Conservation (phyloP, 2,888 invertebrate species). For the Polymixis lichenea region DNA sequence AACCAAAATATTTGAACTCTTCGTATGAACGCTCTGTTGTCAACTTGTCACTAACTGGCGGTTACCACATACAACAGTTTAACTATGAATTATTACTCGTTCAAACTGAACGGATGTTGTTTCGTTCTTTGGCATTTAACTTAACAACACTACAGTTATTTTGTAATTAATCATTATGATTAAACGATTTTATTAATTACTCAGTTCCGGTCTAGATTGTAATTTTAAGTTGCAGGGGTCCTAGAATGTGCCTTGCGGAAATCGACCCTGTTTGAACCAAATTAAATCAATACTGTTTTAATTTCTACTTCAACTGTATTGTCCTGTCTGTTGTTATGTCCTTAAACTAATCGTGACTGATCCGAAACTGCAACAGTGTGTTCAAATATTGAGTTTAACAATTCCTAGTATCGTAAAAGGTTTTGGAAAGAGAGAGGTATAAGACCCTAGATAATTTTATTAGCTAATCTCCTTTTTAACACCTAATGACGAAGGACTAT, state of each 20-base stretch:
- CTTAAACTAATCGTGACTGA: background rate
- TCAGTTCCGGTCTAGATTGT: conserved; percentile 68
- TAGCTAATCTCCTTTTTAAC: background rate
- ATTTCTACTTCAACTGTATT: background rate
- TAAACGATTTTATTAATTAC: conserved; percentile 75
- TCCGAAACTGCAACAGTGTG: background rate
- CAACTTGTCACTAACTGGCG: conserved; percentile 38
- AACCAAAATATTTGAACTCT: conserved; percentile 22
- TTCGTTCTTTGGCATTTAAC: conserved; percentile 76
- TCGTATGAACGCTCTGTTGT: conserved; percentile 9
- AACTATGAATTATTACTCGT: conserved; percentile 66
- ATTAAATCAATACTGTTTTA: background rate
- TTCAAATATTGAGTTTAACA: background rate
- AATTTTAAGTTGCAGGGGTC: background rate
- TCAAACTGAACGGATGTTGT: conserved; percentile 79
- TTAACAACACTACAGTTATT: conserved; percentile 72
- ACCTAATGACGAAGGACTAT: background rate
- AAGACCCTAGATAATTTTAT: background rate
- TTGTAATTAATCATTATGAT: conserved; percentile 75
- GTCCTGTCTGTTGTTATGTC: background rate
- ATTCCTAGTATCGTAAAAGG: background rate
- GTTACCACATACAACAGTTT: conserved; percentile 54
- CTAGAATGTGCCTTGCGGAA: conserved; percentile 11
- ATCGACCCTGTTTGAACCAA: background rate
- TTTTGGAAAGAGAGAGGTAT: background rate